Base-by-base conservation (phyloP, 1,140 invertebrate species). In the Hormaphis cornu region DNA sequence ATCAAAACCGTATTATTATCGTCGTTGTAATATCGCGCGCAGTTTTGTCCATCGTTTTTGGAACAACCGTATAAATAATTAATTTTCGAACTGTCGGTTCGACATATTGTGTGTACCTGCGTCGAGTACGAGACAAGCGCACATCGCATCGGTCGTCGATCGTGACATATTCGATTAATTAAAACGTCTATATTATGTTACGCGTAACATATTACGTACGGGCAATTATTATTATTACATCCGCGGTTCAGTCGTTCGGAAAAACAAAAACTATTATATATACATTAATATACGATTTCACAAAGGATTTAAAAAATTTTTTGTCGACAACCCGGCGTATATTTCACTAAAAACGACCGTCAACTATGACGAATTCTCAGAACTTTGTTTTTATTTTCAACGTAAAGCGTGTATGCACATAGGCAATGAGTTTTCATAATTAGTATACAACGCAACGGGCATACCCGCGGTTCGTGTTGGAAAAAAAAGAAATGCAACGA, bases 11-110 rank as follows among this genome's bases (percentile, higher is more conserved):
- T 58, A 40, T 24, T 40, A 40, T 58, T 58, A 16, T 20, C 20
- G 20, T 56, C 53, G 50, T 33, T 54, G n/a, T 35, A 35, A 54
- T 54, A n/a, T n/a, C n/a, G n/a, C n/a, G n/a, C n/a, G n/a, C n/a
- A n/a, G n/a, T n/a, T n/a, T n/a, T n/a, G n/a, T n/a, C n/a, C n/a
- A n/a, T n/a, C n/a, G n/a, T n/a, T n/a, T 54, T 54, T 35, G 30
- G 52, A 33, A 54, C 30, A 54, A 35, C n/a, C n/a, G n/a, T 54
- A 54, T 20, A 33, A 33, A 54, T 54, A 54, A 54, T 54, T 54
- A 54, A 54, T 54, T 54, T 54, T 54, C 20, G 52, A 54, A 54
- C 52, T 54, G 52, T 54, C 52, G n/a, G 28, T 35, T 54, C 35
- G 52, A 54, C 52, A 54, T 33, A 33, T 33, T 35, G 18, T 54